phyloP scores from a whole-genome alignment of 2,113 vertebrate species.

The Ornithorhynchus anatinus region DNA sequence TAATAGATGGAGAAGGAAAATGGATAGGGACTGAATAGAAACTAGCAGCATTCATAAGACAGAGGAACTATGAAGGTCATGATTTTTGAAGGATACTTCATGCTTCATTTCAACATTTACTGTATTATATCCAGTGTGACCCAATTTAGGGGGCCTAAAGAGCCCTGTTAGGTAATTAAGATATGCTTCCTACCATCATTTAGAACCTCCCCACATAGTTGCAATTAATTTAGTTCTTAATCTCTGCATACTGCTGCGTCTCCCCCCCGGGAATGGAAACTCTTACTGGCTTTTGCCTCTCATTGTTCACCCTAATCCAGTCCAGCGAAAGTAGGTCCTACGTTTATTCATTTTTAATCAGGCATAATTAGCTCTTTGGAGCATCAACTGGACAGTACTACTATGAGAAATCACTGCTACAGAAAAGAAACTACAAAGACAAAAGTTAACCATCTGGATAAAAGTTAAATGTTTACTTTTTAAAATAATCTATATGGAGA shows the following conservation, averaged over 20 bases:
- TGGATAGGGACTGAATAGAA: no score
- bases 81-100: neutral
- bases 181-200: no score
- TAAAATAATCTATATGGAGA: no score
- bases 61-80: neutral
- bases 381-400: neutral
- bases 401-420: neutral
- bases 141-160: no score
- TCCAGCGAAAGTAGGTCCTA: neutral
- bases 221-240: neutral
- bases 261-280: neutral
- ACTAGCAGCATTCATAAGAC: neutral
- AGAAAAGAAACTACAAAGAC: no score
- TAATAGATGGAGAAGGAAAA: no score
- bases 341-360: neutral
- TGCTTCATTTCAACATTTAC: neutral
- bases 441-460: no score
- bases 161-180: no score
- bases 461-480: no score
- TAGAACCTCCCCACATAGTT: no score
- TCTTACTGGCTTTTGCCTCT: neutral
- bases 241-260: neutral
- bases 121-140: neutral
- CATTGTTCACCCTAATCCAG: no score
- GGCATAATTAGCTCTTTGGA: neutral